Base-by-base conservation (phyloP, 2,888 invertebrate genomes). In the Acronicta psi region DNA sequence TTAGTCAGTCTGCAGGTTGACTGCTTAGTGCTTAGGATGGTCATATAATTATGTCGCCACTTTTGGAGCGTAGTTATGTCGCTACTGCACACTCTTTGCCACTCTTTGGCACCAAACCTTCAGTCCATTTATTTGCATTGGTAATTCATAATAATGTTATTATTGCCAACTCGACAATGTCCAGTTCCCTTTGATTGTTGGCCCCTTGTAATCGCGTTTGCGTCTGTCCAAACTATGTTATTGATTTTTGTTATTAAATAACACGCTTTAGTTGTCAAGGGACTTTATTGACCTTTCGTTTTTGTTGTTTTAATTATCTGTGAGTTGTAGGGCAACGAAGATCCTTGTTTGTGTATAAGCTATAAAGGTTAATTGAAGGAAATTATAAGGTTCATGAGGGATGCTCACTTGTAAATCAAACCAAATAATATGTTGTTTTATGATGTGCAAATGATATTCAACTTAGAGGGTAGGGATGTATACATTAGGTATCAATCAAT, bases 81-180 rank as follows among this genome's bases (percentile, higher is more conserved):
- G 44, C n/a, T 0, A 61, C 69, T 69, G 62, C 46, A 2, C 29
- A 43, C 17, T 55, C 45, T 51, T 59, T n/a, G n/a, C 38, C 66
- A 67, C 29, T 84, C 79, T 84, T 71, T 82, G 82, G n/a, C 59
- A 59, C 49, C 72, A 72, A 80, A 82, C 81, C 81, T 80, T 79
- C 66, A 72, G 86, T 86, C 85, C 87, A 88, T 82, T 85, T 92
- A 92, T 93, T 93, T 93, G 91, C 90, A 91, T 91, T 91, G 87
- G 89, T 87, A 91, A 92, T 91, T 90, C 82, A 89, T 90, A 90
- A 88, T 91, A 92, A 91, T 84, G 81, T 82, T 81, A 88, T 89
- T 87, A 89, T 74, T 59, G 72, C 56, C 64, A 74, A 70, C 68
- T 70, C 73, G 68, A 81, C 85, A 84, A 79, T 80, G 80, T 72